Percentiles rank a stretch among this genome's conserved stretches.
Conservation (phyloP, 1,140 invertebrate species). For the Drosophila ogumai region DNA sequence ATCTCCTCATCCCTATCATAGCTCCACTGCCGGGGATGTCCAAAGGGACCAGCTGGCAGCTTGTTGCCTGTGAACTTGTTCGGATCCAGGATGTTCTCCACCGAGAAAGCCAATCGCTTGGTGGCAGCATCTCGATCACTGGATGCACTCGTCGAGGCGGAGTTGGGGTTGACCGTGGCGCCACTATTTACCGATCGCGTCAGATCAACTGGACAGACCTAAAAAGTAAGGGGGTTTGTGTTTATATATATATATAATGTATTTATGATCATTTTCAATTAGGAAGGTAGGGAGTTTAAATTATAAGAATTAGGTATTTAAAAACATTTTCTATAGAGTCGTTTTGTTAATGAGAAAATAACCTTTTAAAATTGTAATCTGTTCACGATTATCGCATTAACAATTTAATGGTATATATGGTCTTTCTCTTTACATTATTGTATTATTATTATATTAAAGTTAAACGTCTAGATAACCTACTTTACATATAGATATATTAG, state of each 20-base stretch:
- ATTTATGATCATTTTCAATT: too few species aligned
- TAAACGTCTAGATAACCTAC: background rate
- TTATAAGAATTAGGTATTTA: background rate
- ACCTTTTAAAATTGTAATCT: too few species aligned
- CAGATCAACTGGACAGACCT: slow-evolving; percentile 84
- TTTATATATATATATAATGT: background rate
- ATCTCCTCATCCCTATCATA: slow-evolving; percentile 86
- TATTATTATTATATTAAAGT: too few species aligned
- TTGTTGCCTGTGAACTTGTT: slow-evolving; percentile 93
- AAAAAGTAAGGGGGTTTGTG: background rate
- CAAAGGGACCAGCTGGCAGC: slow-evolving; percentile 49
- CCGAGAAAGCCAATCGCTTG: slow-evolving; percentile 91
- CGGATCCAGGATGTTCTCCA: slow-evolving; percentile 96
- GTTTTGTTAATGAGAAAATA: background rate
- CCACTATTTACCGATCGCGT: slow-evolving; percentile 77
- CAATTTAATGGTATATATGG: too few species aligned
- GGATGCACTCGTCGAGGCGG: slow-evolving; percentile 65
- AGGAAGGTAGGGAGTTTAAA: too few species aligned
- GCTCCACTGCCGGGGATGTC: slow-evolving; percentile 82
- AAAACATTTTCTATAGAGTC: too few species aligned
- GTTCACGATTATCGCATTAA: too few species aligned
- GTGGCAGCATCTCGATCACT: slow-evolving; percentile 77
- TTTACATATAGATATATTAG: background rate
- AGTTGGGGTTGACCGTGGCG: slow-evolving; percentile 45
- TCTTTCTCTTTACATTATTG: too few species aligned